Percentiles rank a stretch among this genome's conserved stretches.
phyloP scores from a whole-genome alignment of 2,797 vertebrate species.

The Tapirus indicus region DNA sequence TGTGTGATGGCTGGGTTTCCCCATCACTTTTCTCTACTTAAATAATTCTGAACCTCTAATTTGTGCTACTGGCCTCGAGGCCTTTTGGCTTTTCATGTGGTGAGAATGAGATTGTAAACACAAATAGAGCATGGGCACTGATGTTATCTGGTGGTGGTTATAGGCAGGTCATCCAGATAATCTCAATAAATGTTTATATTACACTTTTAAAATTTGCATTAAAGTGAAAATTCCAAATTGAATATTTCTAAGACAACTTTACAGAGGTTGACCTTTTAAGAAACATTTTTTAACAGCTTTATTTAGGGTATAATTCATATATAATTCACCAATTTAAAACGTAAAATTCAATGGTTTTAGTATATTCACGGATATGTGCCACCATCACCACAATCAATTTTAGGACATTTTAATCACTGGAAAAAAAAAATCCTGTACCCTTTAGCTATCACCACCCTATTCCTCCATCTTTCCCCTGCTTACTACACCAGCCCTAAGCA shows the following conservation, averaged over 20 bases:
- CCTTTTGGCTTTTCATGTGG: background rate
- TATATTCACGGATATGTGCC: background rate
- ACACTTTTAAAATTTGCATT: background rate
- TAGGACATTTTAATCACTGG: background rate
- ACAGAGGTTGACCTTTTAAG: background rate
- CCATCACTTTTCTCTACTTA: background rate
- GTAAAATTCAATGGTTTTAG: background rate
- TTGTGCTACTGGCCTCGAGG: background rate
- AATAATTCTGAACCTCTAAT: constrained; percentile 9
- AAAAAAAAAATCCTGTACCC: background rate
- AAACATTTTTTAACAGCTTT: background rate
- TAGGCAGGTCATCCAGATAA: background rate
- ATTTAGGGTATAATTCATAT: background rate
- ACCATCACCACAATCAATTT: background rate
- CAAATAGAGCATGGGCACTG: background rate
- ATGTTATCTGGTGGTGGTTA: background rate
- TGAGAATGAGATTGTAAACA: constrained; percentile 46
- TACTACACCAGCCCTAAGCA: background rate
- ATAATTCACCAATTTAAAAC: background rate
- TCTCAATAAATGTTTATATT: background rate
- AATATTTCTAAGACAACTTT: background rate
- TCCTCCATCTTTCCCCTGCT: background rate
- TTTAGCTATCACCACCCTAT: background rate
- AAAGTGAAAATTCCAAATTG: constrained; percentile 26
- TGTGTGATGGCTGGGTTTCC: background rate